Base-by-base conservation (phyloP, 2,888 invertebrate species). In the Scaptomyza parva region DNA sequence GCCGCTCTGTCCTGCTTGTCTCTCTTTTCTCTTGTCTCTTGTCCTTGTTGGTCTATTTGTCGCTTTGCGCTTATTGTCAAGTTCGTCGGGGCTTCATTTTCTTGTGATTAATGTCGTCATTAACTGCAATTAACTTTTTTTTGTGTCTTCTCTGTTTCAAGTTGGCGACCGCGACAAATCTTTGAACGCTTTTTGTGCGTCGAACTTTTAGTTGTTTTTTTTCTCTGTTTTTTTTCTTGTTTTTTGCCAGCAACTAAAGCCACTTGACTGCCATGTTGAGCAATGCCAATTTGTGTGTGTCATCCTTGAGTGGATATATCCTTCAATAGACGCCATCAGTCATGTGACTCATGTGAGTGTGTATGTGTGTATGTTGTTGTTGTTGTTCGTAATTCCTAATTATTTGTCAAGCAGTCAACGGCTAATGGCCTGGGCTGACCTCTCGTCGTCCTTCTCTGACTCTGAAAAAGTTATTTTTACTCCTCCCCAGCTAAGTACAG, bases 101-200 rank as follows among this genome's bases (percentile, higher is more conserved):
- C 83, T 80, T 89, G 84, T 90, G 89, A 90, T 90, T 89, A 90
- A 89, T 90, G 89, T 88, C 88, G 89, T 89, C 89, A 89, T 90
- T 89, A 89, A 89, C 89, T 86, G 89, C 90, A 90, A 90, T 89
- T 89, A 89, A 89, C 86, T 88, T 89, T 87, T 76, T 83, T 78
- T 76, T 78, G 75, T 76, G 74, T n/a, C n/a, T n/a, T n/a, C 78
- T 28, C 2, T 30, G 76, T 20, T 24, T 76, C 76, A 74, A 78
- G 70, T 82, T 68, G 60, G 65, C 53, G 50, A 64, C 72, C 82
- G 87, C 83, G 88, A 70, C 86, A 82, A 82, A 82, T 88, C 82
- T 87, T 76, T 60, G 60, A 60, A 60, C 72, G 70, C 68, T 79
- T 76, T 59, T 75, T 72, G 76, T 58, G 28, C 39, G 45, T 44